These are phyloP conservation scores for Centropyge bicolor DNA, from an alignment of 2,797 vertebrate genomes.

Conservation along the genomic window DNA sequence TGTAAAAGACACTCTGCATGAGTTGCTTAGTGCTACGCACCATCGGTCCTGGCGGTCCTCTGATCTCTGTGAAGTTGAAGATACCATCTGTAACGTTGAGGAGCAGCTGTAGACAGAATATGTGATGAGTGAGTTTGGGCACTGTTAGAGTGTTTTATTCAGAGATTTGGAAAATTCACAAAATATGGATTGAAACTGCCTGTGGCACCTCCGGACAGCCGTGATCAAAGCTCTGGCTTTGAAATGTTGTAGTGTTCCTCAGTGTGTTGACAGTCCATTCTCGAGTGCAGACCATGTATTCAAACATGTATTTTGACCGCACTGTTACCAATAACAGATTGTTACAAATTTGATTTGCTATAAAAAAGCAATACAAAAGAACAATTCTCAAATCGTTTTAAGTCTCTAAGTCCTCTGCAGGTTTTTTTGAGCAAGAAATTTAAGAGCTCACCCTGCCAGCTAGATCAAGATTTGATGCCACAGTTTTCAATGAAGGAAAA, in stretches of 20 bases:
- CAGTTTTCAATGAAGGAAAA: no score
- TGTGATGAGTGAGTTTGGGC: neutral
- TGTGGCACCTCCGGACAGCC: neutral
- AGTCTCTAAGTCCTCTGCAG: no score
- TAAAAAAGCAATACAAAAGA: no score
- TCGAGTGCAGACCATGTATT: neutral
- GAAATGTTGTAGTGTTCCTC: no score
- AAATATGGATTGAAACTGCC: neutral
- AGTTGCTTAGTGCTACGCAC: conserved; percentile 77
- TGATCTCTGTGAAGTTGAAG: conserved; percentile 86
- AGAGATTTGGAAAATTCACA: neutral
- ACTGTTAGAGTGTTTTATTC: neutral
- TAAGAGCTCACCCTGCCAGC: no score
- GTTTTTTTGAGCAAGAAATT: no score
- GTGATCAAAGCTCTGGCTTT: neutral
- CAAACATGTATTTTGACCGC: neutral
- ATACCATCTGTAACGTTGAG: conserved; percentile 85
- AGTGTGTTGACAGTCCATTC: no score
- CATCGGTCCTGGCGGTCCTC: conserved; percentile 84
- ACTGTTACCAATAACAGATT: no score
- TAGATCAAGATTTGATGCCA: no score
- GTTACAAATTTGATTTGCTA: no score
- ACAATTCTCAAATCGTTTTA: no score
- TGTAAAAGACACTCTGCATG: neutral
- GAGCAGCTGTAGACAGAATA: conserved; percentile 81